Evolutionary conservation across 2,113 vertebrate species (phyloP).

Genomic region (Gadus chalcogrammus): DNA sequence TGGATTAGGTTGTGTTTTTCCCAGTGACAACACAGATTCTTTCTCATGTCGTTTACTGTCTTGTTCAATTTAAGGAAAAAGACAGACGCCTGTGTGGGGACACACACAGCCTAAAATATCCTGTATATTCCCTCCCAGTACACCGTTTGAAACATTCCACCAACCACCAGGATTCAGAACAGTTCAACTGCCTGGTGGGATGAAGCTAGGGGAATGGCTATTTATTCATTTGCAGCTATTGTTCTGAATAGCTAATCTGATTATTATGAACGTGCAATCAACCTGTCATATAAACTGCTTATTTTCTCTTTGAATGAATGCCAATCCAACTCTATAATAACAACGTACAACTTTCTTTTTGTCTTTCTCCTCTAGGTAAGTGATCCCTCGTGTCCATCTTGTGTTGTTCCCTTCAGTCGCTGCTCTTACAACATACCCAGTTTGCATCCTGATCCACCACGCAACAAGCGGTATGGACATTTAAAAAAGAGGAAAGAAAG

Average conservation of each 20-base stretch:
- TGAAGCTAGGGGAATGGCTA: conserved; percentile 1
- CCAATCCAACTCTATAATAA: no score
- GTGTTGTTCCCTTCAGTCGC: no score
- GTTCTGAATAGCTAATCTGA: not conserved
- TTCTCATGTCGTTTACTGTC: conserved; percentile 24
- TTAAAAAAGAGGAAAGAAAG: no score
- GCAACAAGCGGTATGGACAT: no score
- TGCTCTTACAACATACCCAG: no score
- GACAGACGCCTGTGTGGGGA: not conserved
- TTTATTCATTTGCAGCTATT: conserved; percentile 18
- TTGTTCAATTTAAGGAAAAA: conserved; percentile 19
- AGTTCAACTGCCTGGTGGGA: not conserved
- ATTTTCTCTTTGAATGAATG: no score
- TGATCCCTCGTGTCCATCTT: conserved; percentile 13
- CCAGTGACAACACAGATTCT: not conserved
- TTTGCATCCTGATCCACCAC: no score
- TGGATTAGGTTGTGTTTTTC: conserved; percentile 35
- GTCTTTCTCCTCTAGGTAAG: conserved; percentile 67
- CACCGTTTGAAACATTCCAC: not conserved
- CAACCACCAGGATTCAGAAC: no score
- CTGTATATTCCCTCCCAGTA: conserved; percentile 16
- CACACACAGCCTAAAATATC: not conserved
- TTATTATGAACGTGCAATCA: not conserved
- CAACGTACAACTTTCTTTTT: conserved; percentile 19
- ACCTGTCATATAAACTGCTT: no score